Base-by-base conservation (phyloP, 2,888 invertebrate species). In the Hirtodrosophila cameraria region DNA sequence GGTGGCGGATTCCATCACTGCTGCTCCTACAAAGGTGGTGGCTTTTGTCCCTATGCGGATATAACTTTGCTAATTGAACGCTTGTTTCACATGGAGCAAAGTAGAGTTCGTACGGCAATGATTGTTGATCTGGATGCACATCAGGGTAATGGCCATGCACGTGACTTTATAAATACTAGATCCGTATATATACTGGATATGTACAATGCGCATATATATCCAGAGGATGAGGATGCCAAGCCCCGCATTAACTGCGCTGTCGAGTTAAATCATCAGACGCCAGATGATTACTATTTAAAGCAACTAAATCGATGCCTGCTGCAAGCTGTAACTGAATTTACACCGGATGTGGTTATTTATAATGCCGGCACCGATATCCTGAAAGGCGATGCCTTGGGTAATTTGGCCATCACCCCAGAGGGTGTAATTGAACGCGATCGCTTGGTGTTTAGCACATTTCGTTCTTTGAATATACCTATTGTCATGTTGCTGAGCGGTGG, bases 1-100 rank as follows among this genome's bases (percentile, higher is more conserved):
- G 97, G 97, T 0, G 97, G 90, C 1, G 97, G 97, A 0, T 97
- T 97, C 90, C 97, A 97, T 90, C 97, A 97, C 89, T 97, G 97
- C 89, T 94, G 95, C 43, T 92, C 93, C 0, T 92, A 93, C 52
- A 91, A 91, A 54, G 97, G 97, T 2, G 96, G 95, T 0, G 97
- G 97, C 0, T 97, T 97, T 91, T 97, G 97, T 90, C 94, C 95
- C 0, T 97, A 97, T 88, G 97, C 97, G 0, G 97, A 97, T 88
- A 97, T 97, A 42, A 95, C 96, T 0, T 91, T 97, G 72, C 91
- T 96, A 7, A 93, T 97, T 36, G 92, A 93, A 55, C 94, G 94
- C 86, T 90, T 96, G 8, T 92, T 96, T 67, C 90, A 92, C 15
- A 89, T 91, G 67, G 92, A 93, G 54, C 54, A 92, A 1, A 88